A percentile compares a stretch with the other conserved stretches of the same genome.
Evolutionary conservation across 1,140 invertebrate species (phyloP).

Genomic region (Pogonognathellus flavescens): DNA sequence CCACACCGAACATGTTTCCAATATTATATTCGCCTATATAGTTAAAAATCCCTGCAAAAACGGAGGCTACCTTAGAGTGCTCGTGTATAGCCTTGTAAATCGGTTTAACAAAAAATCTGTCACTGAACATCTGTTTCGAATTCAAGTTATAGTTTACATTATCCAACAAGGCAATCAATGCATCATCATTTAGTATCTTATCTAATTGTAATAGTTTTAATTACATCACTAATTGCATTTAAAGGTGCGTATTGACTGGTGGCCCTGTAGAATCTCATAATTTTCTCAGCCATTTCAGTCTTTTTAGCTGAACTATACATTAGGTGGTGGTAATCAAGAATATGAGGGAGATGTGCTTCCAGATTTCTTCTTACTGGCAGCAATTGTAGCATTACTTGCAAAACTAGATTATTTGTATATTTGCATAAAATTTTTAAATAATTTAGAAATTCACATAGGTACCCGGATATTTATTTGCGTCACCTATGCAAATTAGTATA

Average conservation of each 20-base stretch:
- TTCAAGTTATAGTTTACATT: too few relatives aligned
- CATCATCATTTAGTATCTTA: too few relatives aligned
- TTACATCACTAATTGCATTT: constrained; percentile 17
- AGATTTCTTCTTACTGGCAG: neutral
- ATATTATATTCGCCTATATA: constrained; percentile 62
- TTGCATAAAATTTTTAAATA: too few relatives aligned
- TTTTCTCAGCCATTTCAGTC: neutral
- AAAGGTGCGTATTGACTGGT: neutral
- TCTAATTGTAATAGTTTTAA: neutral
- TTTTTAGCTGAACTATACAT: neutral
- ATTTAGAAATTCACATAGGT: too few relatives aligned
- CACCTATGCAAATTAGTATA: too few relatives aligned
- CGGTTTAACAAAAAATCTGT: constrained; percentile 51
- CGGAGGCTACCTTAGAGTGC: constrained; percentile 61
- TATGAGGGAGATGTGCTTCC: neutral
- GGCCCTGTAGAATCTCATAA: constrained; percentile 11
- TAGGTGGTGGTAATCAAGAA: constrained; percentile 29
- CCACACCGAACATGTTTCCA: constrained; percentile 38
- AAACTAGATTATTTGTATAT: too few relatives aligned
- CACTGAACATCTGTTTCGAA: constrained; percentile 50
- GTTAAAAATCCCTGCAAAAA: constrained; percentile 60
- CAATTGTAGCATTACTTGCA: constrained; percentile 13
- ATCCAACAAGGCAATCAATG: too few relatives aligned
- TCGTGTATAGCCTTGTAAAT: constrained; percentile 52
- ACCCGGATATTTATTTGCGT: too few relatives aligned